Conservation (phyloP, 2,113 vertebrate genomes). For the Monarcha castaneiventris region DNA sequence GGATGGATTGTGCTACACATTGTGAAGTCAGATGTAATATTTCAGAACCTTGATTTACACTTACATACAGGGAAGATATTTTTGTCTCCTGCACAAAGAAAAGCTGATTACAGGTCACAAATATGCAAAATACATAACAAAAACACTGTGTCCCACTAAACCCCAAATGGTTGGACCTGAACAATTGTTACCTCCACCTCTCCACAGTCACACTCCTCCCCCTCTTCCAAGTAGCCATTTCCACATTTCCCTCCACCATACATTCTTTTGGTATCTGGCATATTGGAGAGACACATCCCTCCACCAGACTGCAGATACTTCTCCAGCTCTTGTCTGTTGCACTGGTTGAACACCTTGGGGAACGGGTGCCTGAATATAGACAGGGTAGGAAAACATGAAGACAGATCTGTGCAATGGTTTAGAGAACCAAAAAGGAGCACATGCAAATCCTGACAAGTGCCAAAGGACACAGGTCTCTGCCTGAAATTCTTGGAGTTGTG, state of each 20-base stretch:
- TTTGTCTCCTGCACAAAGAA: neutral
- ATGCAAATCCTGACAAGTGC: neutral
- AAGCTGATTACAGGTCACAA: neutral
- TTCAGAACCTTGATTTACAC: neutral
- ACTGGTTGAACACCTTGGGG: conserved; percentile 89
- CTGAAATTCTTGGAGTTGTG: neutral
- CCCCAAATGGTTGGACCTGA: neutral
- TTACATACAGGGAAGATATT: neutral
- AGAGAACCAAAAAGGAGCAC: neutral
- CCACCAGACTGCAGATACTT: conserved; percentile 90
- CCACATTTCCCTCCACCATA: conserved; percentile 92
- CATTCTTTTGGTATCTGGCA: conserved; percentile 87
- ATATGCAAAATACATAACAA: neutral
- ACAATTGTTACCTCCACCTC: conserved; percentile 82
- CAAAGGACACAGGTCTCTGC: neutral
- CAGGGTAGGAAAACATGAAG: neutral
- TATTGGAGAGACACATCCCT: conserved; percentile 95
- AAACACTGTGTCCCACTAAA: neutral
- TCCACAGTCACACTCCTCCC: conserved; percentile 97
- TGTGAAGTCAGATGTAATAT: neutral
- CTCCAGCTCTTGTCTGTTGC: conserved; percentile 87
- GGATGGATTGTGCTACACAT: no score
- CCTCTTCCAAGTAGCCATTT: conserved; percentile 96
- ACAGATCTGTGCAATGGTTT: neutral
- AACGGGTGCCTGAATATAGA: conserved; percentile 83